Conservation (phyloP, 2,888 invertebrate species). For the Tetropium fuscum region DNA sequence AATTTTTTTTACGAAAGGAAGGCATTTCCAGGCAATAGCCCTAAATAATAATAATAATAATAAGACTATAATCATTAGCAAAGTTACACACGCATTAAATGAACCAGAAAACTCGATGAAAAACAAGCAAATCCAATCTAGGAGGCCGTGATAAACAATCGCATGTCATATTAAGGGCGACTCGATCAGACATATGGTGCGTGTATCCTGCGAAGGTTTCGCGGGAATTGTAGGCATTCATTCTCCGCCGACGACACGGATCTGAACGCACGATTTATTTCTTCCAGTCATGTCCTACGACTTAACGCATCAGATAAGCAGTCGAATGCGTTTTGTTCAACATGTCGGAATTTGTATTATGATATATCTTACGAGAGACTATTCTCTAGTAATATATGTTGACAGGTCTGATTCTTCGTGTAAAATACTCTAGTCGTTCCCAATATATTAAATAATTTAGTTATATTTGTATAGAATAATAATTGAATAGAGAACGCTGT, state of each 20-base stretch:
- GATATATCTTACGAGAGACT: background rate
- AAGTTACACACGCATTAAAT: conserved; percentile 30
- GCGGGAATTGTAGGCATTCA: conserved; percentile 30
- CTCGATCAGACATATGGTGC: conserved; percentile 62
- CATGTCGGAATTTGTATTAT: conserved; percentile 14
- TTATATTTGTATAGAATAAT: too few species aligned
- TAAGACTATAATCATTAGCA: conserved; percentile 29
- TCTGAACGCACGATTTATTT: conserved; percentile 57
- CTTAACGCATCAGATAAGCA: conserved; percentile 23
- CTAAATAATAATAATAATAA: conserved; percentile 20
- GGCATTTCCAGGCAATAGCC: conserved; percentile 11
- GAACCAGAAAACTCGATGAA: conserved; percentile 51
- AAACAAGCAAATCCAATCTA: conserved; percentile 59
- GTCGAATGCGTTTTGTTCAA: conserved; percentile 17
- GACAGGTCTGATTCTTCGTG: background rate
- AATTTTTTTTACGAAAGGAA: background rate
- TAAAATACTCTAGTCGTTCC: too few species aligned
- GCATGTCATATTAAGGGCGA: conserved; percentile 60
- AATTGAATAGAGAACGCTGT: too few species aligned
- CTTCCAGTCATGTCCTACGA: conserved; percentile 42
- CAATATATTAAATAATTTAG: too few species aligned
- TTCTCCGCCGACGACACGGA: conserved; percentile 14
- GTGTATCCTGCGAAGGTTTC: conserved; percentile 54
- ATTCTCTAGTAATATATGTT: background rate
- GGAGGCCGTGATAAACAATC: conserved; percentile 59